Percentiles rank a stretch among this genome's conserved stretches.
Evolutionary conservation across 2,888 invertebrate genomes (phyloP).

Genomic region (Conistra vaccinii): DNA sequence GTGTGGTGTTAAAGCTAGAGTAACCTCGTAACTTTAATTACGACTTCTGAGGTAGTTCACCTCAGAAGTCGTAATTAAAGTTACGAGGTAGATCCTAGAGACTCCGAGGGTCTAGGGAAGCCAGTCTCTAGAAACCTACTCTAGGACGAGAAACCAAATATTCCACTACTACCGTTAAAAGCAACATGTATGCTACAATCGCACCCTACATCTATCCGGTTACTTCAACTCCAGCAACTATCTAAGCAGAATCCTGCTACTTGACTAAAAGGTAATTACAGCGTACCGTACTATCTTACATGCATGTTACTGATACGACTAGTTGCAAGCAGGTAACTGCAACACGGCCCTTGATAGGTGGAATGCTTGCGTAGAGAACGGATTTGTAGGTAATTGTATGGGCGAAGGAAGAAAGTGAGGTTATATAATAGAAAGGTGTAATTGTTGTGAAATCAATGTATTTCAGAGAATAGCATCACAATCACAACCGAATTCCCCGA

Average conservation of each 20-base stretch:
- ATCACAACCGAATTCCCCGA: neutral
- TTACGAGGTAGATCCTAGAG: neutral
- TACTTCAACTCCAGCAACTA: neutral
- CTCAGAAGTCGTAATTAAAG: too few relatives aligned
- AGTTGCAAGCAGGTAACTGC: slow-evolving; percentile 45
- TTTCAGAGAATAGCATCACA: neutral
- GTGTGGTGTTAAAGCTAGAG: too few relatives aligned
- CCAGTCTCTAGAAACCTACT: neutral
- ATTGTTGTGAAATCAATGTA: neutral
- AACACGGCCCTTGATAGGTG: slow-evolving; percentile 21
- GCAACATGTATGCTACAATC: neutral
- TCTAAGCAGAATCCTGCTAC: neutral
- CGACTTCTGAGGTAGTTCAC: neutral
- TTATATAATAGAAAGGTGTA: neutral
- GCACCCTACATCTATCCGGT: slow-evolving; percentile 21
- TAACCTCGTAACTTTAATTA: slow-evolving; percentile 12
- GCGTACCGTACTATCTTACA: slow-evolving; percentile 40
- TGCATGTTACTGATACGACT: slow-evolving; percentile 32
- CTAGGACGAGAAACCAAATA: neutral
- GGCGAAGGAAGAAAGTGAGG: neutral
- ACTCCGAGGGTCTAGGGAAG: neutral
- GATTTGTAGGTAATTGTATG: neutral
- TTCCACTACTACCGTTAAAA: neutral
- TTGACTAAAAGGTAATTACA: slow-evolving; percentile 24
- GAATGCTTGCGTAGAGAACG: slow-evolving; percentile 9